A percentile compares a stretch with the other conserved stretches of the same genome.
Evolutionary conservation across 2,113 vertebrate genomes (phyloP).

Genomic region (Aix galericulata): DNA sequence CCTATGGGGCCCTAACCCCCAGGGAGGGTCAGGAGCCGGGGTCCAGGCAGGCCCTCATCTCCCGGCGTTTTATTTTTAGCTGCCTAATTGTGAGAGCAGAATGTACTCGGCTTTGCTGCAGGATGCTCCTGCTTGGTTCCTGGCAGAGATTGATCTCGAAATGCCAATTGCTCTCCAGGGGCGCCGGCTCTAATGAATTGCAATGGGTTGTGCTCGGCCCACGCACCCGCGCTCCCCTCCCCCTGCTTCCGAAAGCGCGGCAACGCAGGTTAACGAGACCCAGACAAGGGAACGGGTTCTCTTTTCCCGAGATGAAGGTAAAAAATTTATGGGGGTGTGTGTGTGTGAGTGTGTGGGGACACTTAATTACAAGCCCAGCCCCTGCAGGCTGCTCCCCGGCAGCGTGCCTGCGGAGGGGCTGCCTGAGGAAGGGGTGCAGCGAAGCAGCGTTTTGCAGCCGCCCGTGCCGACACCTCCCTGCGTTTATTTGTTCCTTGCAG

Average conservation of each 20-base stretch:
- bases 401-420: not conserved
- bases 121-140: slow-evolving; percentile 45
- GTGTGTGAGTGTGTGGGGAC: not conserved
- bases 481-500: not conserved
- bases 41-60: not conserved
- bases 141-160: slow-evolving; percentile 70
- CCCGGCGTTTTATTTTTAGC: slow-evolving; percentile 59
- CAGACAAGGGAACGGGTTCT: not conserved
- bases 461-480: not conserved
- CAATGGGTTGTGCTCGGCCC: not conserved
- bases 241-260: not conserved
- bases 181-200: slow-evolving; percentile 42
- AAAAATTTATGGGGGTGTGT: not conserved
- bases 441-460: not conserved
- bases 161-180: slow-evolving; percentile 71
- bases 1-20: not conserved
- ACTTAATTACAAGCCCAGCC: not conserved
- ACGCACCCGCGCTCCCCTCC: not conserved
- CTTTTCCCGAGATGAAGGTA: not conserved
- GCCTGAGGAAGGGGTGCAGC: not conserved
- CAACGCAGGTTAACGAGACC: not conserved
- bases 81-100: slow-evolving; percentile 54
- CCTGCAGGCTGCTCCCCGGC: not conserved
- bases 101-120: slow-evolving; percentile 53
- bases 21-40: not conserved